These are phyloP conservation scores for Eptatretus atami DNA, from an alignment of 2,797 vertebrate species.

Conservation along the genomic window DNA sequence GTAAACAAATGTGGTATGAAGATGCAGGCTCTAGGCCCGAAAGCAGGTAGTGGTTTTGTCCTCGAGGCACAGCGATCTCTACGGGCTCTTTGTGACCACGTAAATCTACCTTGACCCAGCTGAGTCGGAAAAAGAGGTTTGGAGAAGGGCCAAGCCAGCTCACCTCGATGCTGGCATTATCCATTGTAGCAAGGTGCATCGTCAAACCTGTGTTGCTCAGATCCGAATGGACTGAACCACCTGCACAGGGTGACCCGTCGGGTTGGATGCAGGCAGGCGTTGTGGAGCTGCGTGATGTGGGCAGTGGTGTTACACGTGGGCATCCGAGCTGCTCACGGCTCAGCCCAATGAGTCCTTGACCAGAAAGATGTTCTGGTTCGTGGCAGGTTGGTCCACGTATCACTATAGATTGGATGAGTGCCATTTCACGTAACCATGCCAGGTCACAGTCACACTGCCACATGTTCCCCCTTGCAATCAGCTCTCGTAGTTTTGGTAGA, in stretches of 20 bases:
- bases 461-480: slow-evolving; percentile 67
- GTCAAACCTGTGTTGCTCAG: background rate
- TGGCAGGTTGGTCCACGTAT: slow-evolving; percentile 76
- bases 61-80: too few species aligned
- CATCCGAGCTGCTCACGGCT: slow-evolving; percentile 50
- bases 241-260: background rate
- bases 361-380: slow-evolving; percentile 49
- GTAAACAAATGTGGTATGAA: slow-evolving; percentile 68
- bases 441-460: slow-evolving; percentile 74
- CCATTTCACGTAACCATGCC: slow-evolving; percentile 64
- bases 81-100: slow-evolving; percentile 16
- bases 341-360: slow-evolving; percentile 76
- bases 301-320: slow-evolving; percentile 14
- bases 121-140: slow-evolving; percentile 46
- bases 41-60: slow-evolving; percentile 13
- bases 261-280: background rate
- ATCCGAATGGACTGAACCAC: background rate
- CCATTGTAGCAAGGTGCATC: background rate
- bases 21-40: slow-evolving; percentile 43
- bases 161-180: slow-evolving; percentile 14
- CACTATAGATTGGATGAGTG: slow-evolving; percentile 35
- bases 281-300: background rate
- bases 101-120: slow-evolving; percentile 48
- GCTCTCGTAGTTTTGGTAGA: slow-evolving; percentile 42
- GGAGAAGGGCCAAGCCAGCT: slow-evolving; percentile 60